Percentiles rank a stretch among this genome's conserved stretches.
Conservation (phyloP, 2,113 vertebrate genomes). For the Solea senegalensis region DNA sequence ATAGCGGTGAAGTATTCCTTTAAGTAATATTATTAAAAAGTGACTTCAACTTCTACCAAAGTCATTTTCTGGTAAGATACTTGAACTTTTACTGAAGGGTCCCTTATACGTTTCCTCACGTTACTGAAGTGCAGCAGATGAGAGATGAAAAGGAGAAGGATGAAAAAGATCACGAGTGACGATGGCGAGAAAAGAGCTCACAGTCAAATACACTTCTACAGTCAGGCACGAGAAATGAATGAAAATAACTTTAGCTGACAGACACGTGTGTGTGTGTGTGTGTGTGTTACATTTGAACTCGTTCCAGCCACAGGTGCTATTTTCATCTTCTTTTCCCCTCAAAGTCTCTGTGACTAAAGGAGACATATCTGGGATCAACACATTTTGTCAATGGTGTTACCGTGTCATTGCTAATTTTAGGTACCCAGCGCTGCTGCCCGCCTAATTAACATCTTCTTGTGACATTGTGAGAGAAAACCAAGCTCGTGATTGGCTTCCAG, state of each 20-base stretch:
- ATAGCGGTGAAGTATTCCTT: no score
- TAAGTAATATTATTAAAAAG: no score
- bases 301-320: conserved; percentile 31
- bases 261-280: not conserved
- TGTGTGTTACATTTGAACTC: not conserved
- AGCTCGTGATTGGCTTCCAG: conserved; percentile 44
- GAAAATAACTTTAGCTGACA: not conserved
- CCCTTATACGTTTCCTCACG: no score
- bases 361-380: conserved; percentile 20
- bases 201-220: no score
- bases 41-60: no score
- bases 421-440: conserved; percentile 8
- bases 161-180: no score
- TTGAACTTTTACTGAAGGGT: no score
- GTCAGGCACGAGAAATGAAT: no score
- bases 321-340: conserved; percentile 25
- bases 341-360: conserved; percentile 26
- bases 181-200: no score
- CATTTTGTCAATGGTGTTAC: conserved; percentile 34
- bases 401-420: conserved; percentile 54
- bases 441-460: conserved; percentile 54
- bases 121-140: no score
- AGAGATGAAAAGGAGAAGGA: no score
- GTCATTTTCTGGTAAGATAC: no score
- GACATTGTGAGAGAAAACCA: conserved; percentile 35